A percentile compares a stretch with the other conserved stretches of the same genome.
These are phyloP conservation scores for Pocillopora meandrina DNA, from an alignment of 92 coral and sea anemone species.

Conservation along the genomic window DNA sequence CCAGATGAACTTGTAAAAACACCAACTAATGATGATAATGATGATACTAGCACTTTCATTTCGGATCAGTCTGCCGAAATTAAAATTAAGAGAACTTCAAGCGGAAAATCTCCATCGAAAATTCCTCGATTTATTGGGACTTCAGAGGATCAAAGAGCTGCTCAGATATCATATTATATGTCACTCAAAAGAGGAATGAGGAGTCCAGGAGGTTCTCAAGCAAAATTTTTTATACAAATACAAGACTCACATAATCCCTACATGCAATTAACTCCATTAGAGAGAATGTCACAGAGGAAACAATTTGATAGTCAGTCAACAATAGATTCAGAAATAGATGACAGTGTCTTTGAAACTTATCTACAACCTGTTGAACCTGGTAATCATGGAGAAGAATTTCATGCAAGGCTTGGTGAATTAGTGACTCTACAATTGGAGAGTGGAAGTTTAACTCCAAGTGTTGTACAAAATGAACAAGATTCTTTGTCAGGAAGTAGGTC, in stretches of 20 bases:
- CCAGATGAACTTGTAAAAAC: neutral
- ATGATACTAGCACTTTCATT: neutral
- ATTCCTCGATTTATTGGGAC: slow-evolving; percentile 84
- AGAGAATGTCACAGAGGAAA: slow-evolving; percentile 15
- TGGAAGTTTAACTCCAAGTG: slow-evolving; percentile 54
- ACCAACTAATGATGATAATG: neutral
- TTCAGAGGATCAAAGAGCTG: slow-evolving; percentile 52
- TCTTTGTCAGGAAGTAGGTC: slow-evolving; percentile 21
- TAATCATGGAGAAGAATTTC: slow-evolving; percentile 19
- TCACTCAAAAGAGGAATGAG: slow-evolving; percentile 68
- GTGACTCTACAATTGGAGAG: slow-evolving; percentile 40
- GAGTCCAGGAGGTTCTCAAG: slow-evolving; percentile 56
- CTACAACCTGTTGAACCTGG: slow-evolving; percentile 38
- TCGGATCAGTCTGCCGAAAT: slow-evolving; percentile 50
- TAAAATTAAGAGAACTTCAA: slow-evolving; percentile 80
- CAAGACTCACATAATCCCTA: slow-evolving; percentile 78
- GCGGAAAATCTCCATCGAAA: slow-evolving; percentile 90
- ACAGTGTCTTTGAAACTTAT: slow-evolving; percentile 56
- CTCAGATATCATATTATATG: slow-evolving; percentile 85
- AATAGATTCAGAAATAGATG: slow-evolving; percentile 58
- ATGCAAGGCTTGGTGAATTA: slow-evolving; percentile 35
- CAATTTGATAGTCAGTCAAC: slow-evolving; percentile 71
- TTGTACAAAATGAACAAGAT: slow-evolving; percentile 33
- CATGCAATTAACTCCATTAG: slow-evolving; percentile 61
- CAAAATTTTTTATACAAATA: slow-evolving; percentile 82